phyloP scores from a whole-genome alignment of 2,888 invertebrate species.

The Ischnus inquisitorius region DNA sequence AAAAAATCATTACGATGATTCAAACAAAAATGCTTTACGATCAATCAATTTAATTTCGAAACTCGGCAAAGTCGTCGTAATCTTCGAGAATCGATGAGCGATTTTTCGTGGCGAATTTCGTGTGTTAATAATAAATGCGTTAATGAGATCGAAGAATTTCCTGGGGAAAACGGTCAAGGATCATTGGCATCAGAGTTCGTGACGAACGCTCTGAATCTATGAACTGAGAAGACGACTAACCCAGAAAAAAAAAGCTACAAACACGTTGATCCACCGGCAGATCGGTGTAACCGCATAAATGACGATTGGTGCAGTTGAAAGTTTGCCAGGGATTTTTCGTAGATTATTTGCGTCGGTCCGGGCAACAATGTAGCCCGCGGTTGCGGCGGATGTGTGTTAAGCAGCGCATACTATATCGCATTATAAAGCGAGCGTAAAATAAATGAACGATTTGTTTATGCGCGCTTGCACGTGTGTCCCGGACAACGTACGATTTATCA shows the following conservation, averaged over 20 bases:
- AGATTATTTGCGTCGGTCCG: slow-evolving; percentile 44
- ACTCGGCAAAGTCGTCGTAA: background rate
- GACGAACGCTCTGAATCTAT: background rate
- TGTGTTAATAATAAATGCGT: background rate
- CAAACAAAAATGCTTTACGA: background rate
- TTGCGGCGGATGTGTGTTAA: slow-evolving; percentile 29
- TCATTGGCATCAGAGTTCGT: background rate
- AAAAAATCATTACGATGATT: too few relatives aligned
- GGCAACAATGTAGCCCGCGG: slow-evolving; percentile 51
- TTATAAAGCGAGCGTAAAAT: slow-evolving; percentile 23
- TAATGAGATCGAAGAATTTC: background rate
- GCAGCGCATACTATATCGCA: slow-evolving; percentile 18
- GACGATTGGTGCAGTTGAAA: slow-evolving; percentile 41
- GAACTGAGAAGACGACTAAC: background rate
- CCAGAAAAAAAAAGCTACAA: slow-evolving; percentile 10
- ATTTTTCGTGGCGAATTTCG: background rate
- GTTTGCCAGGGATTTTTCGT: slow-evolving; percentile 45
- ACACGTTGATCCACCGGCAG: background rate
- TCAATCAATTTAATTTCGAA: background rate
- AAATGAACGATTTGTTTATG: slow-evolving; percentile 40
- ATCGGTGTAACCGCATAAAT: slow-evolving; percentile 27
- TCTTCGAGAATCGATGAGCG: background rate
- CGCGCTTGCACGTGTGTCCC: background rate
- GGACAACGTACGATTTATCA: background rate
- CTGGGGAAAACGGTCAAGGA: background rate